These are phyloP conservation scores for Aratinga solstitialis DNA, from an alignment of 2,797 vertebrate genomes.

Conservation along the genomic window DNA sequence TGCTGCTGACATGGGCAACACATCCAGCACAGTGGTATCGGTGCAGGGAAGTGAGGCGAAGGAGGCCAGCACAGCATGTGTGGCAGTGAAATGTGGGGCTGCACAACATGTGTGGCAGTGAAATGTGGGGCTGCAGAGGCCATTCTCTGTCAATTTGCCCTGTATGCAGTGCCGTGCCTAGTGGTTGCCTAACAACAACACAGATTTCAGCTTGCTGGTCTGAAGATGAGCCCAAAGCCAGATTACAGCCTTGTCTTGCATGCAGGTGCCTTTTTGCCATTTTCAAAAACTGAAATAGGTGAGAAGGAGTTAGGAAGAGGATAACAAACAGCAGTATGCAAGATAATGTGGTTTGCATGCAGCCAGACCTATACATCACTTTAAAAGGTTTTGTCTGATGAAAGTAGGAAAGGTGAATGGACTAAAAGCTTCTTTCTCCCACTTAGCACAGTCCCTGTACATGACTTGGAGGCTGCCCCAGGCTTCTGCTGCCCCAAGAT, in stretches of 20 bases:
- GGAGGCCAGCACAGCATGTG: neutral
- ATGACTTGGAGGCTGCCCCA: neutral
- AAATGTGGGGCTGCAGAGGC: neutral
- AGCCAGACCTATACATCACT: neutral
- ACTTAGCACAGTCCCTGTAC: neutral
- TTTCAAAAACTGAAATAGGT: neutral
- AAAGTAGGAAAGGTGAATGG: neutral
- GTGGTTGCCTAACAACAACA: neutral
- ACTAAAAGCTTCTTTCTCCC: neutral
- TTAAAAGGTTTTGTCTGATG: neutral
- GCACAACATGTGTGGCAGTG: neutral
- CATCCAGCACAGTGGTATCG: rapidly evolving
- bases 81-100: neutral
- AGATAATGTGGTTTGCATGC: neutral
- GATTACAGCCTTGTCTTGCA: neutral
- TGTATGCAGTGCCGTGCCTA: neutral
- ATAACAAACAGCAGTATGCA: rapidly evolving
- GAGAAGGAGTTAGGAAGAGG: neutral
- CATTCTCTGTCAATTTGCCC: neutral
- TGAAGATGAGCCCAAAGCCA: neutral
- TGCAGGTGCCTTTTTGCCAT: neutral
- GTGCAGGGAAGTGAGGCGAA: neutral
- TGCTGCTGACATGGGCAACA: neutral
- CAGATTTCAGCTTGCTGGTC: neutral
- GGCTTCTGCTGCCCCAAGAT: neutral